A percentile compares a stretch with the other conserved stretches of the same genome.
phyloP scores from a whole-genome alignment of 2,797 vertebrate species.

The Acipenser ruthenus region DNA sequence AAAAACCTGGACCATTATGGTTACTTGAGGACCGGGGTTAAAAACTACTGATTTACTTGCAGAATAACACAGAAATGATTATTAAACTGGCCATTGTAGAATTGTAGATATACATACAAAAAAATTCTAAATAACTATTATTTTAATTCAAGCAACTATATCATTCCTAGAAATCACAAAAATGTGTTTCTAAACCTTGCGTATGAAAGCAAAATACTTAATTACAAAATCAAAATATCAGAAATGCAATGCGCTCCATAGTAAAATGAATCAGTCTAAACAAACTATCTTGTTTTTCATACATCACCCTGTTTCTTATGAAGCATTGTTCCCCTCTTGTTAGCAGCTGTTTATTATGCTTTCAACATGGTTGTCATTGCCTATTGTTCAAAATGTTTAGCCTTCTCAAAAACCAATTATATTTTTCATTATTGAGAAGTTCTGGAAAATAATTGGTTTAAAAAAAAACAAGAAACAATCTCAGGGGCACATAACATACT shows the following conservation, averaged over 20 bases:
- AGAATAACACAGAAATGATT: no score
- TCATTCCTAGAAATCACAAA: no score
- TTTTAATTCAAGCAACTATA: no score
- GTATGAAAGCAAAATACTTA: neutral
- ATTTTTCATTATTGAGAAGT: neutral
- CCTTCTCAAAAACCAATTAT: neutral
- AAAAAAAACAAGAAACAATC: neutral
- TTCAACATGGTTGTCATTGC: neutral
- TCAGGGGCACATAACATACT: neutral
- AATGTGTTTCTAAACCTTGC: no score
- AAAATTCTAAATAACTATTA: no score
- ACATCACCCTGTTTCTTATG: neutral
- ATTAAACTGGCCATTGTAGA: no score
- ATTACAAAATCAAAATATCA: neutral
- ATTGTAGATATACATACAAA: no score
- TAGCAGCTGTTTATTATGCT: neutral
- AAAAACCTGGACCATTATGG: no score
- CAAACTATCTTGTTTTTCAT: slow-evolving; percentile 4
- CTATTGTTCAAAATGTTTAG: slow-evolving; percentile 3
- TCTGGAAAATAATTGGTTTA: neutral
- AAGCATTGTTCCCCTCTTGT: neutral
- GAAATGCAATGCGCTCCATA: neutral
- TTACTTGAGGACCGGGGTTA: no score
- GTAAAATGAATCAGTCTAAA: neutral
- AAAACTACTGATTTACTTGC: no score